Evolutionary conservation across 2,113 vertebrate species (phyloP), one percentile per base, ranked within the genome.

Genomic region (Nyctereutes procyonoides): DNA sequence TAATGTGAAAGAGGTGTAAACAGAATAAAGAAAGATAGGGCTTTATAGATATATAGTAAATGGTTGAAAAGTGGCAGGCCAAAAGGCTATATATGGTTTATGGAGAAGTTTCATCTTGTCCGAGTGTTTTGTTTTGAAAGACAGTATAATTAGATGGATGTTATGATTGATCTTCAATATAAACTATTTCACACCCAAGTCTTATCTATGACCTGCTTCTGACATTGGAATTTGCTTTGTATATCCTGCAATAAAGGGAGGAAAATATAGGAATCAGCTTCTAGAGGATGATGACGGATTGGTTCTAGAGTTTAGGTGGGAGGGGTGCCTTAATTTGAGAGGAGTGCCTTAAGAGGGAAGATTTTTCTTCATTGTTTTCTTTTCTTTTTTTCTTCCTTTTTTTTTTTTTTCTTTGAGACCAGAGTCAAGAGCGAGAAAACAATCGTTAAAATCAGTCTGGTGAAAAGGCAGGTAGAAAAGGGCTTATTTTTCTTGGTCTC

Each of bases 1-100:
- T 94, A 88, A 93, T 81, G 84, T 55, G 43, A 79, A 95, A 85
- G 82, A 82, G 2, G 92, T 51, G 51, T 51, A 67, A 86, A 73
- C 15, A 63, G 43, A 86, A 88, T 76, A 92, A 88, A 84, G 30
- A 91, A 43, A 43, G 43, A 43, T 63, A 55, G 35, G 22, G 0
- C 43, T 58, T 51, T 13, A 88, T 76, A 88, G 43, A 69, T 89
- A 26, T 77, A 67, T 58, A 55, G n/a, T 60, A 62, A 90, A 80
- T 28, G 56, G 13, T 67, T 89, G 38, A 16, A 83, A 22, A 76
- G 9, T 88, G n/a, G 28, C 30, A 92, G 63, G 26, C 32, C 22
- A 91, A 16, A 8, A 56, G 32, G n/a, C 56, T 83, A 6, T 90
- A 3, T 73, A 1, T 90, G 38, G 62, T 60, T 86, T n/a, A 13